Base-by-base conservation (phyloP, 1,140 invertebrate genomes). In the Heliconius hewitsoni region DNA sequence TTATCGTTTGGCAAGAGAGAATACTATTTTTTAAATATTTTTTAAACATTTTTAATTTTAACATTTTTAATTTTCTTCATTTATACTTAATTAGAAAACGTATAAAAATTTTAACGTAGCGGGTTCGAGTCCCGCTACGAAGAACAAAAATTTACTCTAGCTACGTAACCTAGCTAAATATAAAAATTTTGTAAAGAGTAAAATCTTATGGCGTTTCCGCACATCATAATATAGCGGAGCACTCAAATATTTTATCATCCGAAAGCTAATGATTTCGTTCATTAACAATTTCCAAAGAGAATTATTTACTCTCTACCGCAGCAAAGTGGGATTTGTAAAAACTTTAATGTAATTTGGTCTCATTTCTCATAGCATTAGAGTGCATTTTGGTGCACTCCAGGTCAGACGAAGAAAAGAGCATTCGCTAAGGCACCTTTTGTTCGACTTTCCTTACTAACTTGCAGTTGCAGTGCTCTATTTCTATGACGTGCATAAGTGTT, bases 241-340 rank as follows among this genome's bases (percentile, higher is more conserved):
- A n/a, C 71, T 39, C 37, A 76, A 76, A 46, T 73, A 77, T 72
- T 77, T 78, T 78, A 78, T 78, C 71, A 66, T 73, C 80, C 74
- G 74, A 81, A 34, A 82, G 85, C 82, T 83, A 86, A 86, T 84
- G 82, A 85, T 86, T 85, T 84, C 81, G 82, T 85, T 86, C 83
- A 83, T 86, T 86, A 86, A 86, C 83, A 86, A 86, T 86, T 84
- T 86, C 77, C 79, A 86, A 84, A 84, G 83, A 72, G 79, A 83
- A 82, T 83, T 86, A 80, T 86, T 79, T 74, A 73, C 76, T 23
- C 71, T 73, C 77, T 60, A 73, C 71, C 71, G n/a, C 71, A 66
- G 60, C n/a, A 50, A 50, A 46, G 27, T 76, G 46, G 18, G 18
- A 23, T 76, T 76, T 37, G 57, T 34, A 46, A 46, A 8, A 50